A percentile compares a stretch with the other conserved stretches of the same genome.
Evolutionary conservation across 1,140 invertebrate genomes (phyloP).

Genomic region (Tetragnatha versicolor): DNA sequence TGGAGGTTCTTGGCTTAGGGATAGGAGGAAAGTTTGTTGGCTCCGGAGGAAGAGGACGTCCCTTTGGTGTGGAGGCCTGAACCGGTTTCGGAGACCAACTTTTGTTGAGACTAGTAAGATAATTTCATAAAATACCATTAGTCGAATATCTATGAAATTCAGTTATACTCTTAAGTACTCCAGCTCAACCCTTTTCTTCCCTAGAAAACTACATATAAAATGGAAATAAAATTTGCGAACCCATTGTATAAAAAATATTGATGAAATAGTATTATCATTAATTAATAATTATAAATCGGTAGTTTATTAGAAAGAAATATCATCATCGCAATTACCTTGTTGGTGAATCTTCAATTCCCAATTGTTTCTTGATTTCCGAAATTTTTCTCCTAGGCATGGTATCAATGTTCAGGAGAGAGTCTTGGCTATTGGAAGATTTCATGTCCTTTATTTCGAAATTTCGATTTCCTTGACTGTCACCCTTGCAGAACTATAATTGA

Average conservation of each 20-base stretch:
- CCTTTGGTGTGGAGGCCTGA: slow-evolving; percentile 29
- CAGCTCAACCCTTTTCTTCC: too few species aligned
- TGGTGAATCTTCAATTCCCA: slow-evolving; percentile 40
- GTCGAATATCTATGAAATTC: too few species aligned
- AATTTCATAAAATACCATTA: not conserved
- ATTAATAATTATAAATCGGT: not conserved
- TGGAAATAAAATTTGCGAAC: too few species aligned
- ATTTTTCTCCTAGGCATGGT: slow-evolving; percentile 24
- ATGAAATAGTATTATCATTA: not conserved
- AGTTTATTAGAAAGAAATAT: not conserved
- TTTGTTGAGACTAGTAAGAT: slow-evolving; percentile 7
- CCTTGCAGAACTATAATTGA: too few species aligned
- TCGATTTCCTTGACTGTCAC: too few species aligned
- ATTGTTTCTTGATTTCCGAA: slow-evolving; percentile 47
- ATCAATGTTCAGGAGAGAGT: not conserved
- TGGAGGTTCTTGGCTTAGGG: slow-evolving; percentile 14
- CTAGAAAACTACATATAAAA: too few species aligned
- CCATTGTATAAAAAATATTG: not conserved
- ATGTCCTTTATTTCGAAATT: too few species aligned
- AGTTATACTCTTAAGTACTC: too few species aligned
- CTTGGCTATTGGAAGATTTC: slow-evolving; percentile 9
- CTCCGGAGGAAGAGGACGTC: not conserved
- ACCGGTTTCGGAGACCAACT: slow-evolving; percentile 14
- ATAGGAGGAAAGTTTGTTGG: not conserved
- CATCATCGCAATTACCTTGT: slow-evolving; percentile 29